Base-by-base conservation (phyloP, 2,797 vertebrate genomes). In the Scomberomorus guttatus region DNA sequence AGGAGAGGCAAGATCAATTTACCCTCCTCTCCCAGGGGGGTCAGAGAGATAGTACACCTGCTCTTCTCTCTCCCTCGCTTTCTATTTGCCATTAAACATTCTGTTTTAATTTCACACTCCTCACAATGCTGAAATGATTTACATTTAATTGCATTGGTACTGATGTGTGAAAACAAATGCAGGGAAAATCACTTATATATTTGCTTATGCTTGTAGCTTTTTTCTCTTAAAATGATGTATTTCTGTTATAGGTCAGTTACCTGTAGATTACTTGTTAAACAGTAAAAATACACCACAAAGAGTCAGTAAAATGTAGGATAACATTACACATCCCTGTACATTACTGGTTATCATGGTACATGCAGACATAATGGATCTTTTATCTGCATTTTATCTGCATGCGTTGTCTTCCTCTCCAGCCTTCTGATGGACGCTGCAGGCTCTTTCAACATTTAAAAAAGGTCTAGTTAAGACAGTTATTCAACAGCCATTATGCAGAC, bases 1-100 rank as follows among this genome's bases (percentile, higher is more conserved):
- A 46, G 25, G 34, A 17, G 32, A 80, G 46, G 57, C 20, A 44
- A 75, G 80, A 89, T 91, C 79, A 77, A 83, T 83, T 87, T 72
- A 81, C 61, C 22, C 20, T 51, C 37, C 22, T 63, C 54, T 79
- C 71, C 61, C 71, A n/a, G 7, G 72, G 50, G 77, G 76, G 34
- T 60, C 50, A 54, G 37, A 81, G 46, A 72, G 74, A 83, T 50
- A 75, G 48, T 67, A 24, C 68, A 89, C 64, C 42, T 84, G 76
- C 56, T 58, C 66, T 27, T 61, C 59, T 46, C 13, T 34, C 51
- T 64, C 12, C 15, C 29, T 75, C 27, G 0, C 29, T 48, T 39
- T 79, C 15, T 65, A 13, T 68, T 68, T 66, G 10, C 42, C 54
- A 58, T 79, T 17, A 70, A 67, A 64, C 13, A 14, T 67, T 51